These are phyloP conservation scores for Homarus americanus DNA, from an alignment of 1,140 invertebrate species.

Conservation along the genomic window DNA sequence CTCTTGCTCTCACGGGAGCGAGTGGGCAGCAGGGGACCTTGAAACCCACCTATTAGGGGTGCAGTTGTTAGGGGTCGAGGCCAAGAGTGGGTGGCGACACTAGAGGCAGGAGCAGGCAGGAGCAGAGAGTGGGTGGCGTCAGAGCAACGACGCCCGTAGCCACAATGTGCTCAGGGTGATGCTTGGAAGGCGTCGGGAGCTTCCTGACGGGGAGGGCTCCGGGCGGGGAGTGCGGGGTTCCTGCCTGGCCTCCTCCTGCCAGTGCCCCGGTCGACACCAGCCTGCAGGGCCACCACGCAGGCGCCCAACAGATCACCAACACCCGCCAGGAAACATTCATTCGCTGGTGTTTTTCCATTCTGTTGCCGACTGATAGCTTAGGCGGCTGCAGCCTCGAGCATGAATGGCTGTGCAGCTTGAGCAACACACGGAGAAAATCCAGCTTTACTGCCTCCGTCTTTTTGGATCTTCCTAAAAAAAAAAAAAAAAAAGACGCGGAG, in stretches of 20 bases:
- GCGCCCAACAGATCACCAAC: slow-evolving; percentile 39
- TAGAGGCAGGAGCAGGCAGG: not conserved
- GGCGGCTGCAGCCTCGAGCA: slow-evolving; percentile 37
- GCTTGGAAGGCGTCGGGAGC: not conserved
- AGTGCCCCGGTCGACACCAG: slow-evolving; percentile 43
- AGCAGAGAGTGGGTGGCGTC: not conserved
- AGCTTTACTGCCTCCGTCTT: slow-evolving; percentile 23
- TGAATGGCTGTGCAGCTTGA: slow-evolving; percentile 54
- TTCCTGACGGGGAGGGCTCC: slow-evolving; percentile 50
- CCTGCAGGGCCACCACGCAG: slow-evolving; percentile 34
- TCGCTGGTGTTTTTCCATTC: slow-evolving; percentile 65
- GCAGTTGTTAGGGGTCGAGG: not conserved
- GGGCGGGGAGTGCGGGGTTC: slow-evolving; percentile 32
- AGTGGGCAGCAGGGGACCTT: not conserved
- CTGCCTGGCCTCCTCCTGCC: slow-evolving; percentile 24
- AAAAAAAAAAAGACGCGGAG: not conserved
- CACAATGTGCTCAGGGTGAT: not conserved
- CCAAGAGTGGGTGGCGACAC: not conserved
- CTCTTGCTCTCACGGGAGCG: not conserved
- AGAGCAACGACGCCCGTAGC: not conserved
- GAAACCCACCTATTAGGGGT: not conserved
- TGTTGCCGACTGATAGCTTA: slow-evolving; percentile 53
- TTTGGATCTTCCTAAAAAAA: not conserved
- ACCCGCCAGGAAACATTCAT: slow-evolving; percentile 48
- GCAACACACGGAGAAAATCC: slow-evolving; percentile 51